These are phyloP conservation scores for Rugalucina vietnamica DNA, from an alignment of 2,888 invertebrate genomes.

Conservation along the genomic window DNA sequence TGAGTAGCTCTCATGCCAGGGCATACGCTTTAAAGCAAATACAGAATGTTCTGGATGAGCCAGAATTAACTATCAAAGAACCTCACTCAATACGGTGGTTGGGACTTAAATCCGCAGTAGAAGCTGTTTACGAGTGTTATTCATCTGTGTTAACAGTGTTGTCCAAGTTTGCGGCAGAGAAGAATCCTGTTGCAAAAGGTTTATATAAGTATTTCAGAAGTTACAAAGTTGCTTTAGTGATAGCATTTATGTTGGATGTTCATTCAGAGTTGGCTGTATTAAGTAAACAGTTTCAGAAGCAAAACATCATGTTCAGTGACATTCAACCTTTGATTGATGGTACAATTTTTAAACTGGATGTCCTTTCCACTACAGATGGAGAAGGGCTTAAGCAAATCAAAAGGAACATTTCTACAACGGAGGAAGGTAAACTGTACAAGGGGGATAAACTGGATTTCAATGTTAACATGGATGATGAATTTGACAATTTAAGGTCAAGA, in stretches of 20 bases:
- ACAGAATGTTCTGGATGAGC: slow-evolving; percentile 51
- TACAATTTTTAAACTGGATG: slow-evolving; percentile 19
- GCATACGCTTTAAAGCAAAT: slow-evolving; percentile 40
- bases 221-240: slow-evolving; percentile 42
- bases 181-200: slow-evolving; percentile 36
- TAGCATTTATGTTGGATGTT: slow-evolving; percentile 53
- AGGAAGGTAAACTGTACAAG: not conserved
- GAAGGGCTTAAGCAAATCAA: slow-evolving; percentile 17
- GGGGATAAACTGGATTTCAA: slow-evolving; percentile 28
- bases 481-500: slow-evolving; percentile 15
- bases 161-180: slow-evolving; percentile 45
- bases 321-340: slow-evolving; percentile 40
- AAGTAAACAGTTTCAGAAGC: slow-evolving; percentile 40
- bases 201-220: slow-evolving; percentile 38
- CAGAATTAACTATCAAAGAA: slow-evolving; percentile 53
- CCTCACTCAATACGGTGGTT: slow-evolving; percentile 56
- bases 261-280: slow-evolving; percentile 39
- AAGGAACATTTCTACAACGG: slow-evolving; percentile 1
- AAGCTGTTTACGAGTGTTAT: slow-evolving; percentile 49
- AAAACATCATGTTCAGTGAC: slow-evolving; percentile 49
- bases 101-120: slow-evolving; percentile 49
- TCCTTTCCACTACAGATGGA: slow-evolving; percentile 30
- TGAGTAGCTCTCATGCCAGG: slow-evolving; percentile 47
- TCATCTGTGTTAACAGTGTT: slow-evolving; percentile 46
- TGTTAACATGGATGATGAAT: slow-evolving; percentile 22